Base-by-base conservation (phyloP, 2,888 invertebrate species). In the Ophion costatus region DNA sequence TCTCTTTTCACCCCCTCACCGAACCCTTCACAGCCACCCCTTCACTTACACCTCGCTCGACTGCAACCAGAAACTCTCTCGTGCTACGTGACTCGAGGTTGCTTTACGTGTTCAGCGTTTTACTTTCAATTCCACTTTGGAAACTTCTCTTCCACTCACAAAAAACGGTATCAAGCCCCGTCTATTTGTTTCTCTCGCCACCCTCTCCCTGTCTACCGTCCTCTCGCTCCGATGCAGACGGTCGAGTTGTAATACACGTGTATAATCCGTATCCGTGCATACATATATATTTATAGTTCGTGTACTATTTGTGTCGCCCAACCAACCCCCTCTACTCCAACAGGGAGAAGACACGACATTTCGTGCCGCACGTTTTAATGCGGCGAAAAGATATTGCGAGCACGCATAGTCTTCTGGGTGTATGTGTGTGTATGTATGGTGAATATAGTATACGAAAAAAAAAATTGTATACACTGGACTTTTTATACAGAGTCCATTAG, bases 51-150 rank as follows among this genome's bases (percentile, higher is more conserved):
- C 69, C 61, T 61, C 69, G 69, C 61, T 78, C n/a, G 29, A 51
- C 61, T 69, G 69, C 69, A 77, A 85, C 78, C 80, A 85, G 80
- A 78, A 85, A 85, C 78, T 84, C 83, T 82, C 85, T 85, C 79
- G 83, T 77, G 87, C 91, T 90, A 91, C 91, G 91, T 92, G 92
- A 90, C 90, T 88, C 87, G 88, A 87, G 84, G 80, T 85, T 86
- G 86, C 85, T 87, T 87, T 87, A 87, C 87, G 87, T 87, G 87
- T 87, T 87, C 87, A 87, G 87, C 89, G 90, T 90, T 91, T 90
- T 89, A 90, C 91, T 92, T 92, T 92, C 92, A 92, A 91, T 92
- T 92, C 91, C 89, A 91, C 90, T 91, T 90, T 91, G 87, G 88
- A 92, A 80, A 92, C 90, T 92, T 92, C 90, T 88, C 91, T 86